These are phyloP conservation scores for Schizaphis graminum DNA, from an alignment of 2,888 invertebrate species.

Conservation along the genomic window DNA sequence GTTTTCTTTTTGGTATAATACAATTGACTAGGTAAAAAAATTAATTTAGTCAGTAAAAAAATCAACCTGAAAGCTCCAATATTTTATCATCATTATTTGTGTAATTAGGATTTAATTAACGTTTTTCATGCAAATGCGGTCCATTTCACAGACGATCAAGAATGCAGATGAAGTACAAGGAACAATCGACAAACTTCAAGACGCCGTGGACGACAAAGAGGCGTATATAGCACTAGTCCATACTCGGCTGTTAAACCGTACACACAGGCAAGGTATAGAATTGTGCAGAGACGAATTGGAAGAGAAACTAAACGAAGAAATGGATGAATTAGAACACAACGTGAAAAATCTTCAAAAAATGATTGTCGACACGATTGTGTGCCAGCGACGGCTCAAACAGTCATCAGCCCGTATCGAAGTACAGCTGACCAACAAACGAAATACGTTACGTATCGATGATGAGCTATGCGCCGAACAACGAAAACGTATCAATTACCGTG, in stretches of 20 bases:
- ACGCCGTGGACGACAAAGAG: slow-evolving; percentile 85
- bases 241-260: slow-evolving; percentile 85
- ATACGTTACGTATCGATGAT: slow-evolving; percentile 35
- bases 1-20: background rate
- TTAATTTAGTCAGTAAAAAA: background rate
- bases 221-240: slow-evolving; percentile 86
- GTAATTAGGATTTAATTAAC: background rate
- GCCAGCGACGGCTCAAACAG: slow-evolving; percentile 38
- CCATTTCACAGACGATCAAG: background rate
- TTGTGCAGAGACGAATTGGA: slow-evolving; percentile 74
- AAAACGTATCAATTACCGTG: slow-evolving; percentile 24
- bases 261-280: slow-evolving; percentile 85
- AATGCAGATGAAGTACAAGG: slow-evolving; percentile 72
- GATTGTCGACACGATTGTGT: background rate
- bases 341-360: slow-evolving; percentile 24
- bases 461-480: slow-evolving; percentile 34
- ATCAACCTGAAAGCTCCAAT: background rate
- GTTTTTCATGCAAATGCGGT: background rate
- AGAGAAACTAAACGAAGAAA: slow-evolving; percentile 40
- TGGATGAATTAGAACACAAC: slow-evolving; percentile 21
- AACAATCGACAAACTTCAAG: slow-evolving; percentile 79
- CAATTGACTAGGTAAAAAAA: background rate
- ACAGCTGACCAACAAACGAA: slow-evolving; percentile 8
- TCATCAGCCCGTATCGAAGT: background rate
- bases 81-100: background rate